These are phyloP conservation scores for Puntigrus tetrazona DNA, from an alignment of 2,113 vertebrate genomes.

Conservation along the genomic window DNA sequence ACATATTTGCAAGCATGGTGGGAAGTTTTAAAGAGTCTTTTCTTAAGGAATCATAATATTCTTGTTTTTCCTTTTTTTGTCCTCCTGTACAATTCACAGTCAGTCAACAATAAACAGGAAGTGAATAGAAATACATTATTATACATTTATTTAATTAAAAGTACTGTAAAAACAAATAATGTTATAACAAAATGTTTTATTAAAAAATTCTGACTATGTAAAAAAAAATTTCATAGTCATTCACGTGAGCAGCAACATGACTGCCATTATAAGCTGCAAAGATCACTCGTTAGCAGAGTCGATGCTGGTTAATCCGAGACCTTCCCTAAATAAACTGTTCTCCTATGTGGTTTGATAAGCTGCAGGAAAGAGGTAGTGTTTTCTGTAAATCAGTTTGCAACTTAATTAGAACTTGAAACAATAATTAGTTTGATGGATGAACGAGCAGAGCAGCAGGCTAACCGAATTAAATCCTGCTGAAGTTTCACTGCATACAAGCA, in stretches of 20 bases:
- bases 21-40: neutral
- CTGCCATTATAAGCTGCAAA: neutral
- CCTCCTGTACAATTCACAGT: neutral
- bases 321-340: neutral
- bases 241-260: neutral
- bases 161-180: no score
- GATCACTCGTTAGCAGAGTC: neutral
- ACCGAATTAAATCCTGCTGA: constrained; percentile 46
- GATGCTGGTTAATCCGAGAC: neutral
- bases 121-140: no score
- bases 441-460: constrained; percentile 26
- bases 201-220: no score
- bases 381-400: constrained; percentile 36
- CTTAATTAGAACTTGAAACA: constrained; percentile 57
- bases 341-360: constrained; percentile 20
- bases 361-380: neutral
- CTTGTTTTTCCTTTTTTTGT: neutral
- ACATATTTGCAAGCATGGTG: neutral
- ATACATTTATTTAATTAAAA: no score
- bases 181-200: no score
- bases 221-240: neutral
- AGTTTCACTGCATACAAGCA: constrained; percentile 53
- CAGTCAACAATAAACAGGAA: neutral
- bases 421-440: constrained; percentile 55
- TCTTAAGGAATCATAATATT: neutral